These are phyloP conservation scores for Apoda limacodes DNA, from an alignment of 2,888 invertebrate species.

Conservation along the genomic window DNA sequence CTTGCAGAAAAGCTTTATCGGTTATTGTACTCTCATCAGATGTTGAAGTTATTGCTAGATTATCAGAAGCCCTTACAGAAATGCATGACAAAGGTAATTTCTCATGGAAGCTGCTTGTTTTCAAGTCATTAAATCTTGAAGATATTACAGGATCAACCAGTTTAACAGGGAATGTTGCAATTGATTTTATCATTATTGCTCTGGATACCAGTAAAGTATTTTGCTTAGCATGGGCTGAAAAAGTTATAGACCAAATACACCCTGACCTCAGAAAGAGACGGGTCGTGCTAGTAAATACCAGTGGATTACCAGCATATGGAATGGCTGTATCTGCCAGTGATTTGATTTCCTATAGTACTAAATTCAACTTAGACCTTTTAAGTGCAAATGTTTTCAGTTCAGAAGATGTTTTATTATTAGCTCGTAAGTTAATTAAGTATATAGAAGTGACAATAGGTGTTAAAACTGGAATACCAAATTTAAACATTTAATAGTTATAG, in stretches of 20 bases:
- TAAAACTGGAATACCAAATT: conserved; percentile 54
- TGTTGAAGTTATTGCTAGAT: conserved; percentile 42
- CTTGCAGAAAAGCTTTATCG: conserved; percentile 42
- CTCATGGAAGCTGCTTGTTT: conserved; percentile 46
- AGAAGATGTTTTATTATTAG: conserved; percentile 38
- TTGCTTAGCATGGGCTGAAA: conserved; percentile 52
- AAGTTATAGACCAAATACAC: conserved; percentile 43
- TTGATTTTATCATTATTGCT: conserved; percentile 52
- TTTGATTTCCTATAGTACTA: conserved; percentile 39
- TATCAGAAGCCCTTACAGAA: conserved; percentile 43
- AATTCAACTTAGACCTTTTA: conserved; percentile 44
- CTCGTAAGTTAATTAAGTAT: conserved; percentile 44
- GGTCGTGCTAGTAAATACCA: conserved; percentile 50
- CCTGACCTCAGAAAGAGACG: conserved; percentile 49
- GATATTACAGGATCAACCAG: conserved; percentile 39
- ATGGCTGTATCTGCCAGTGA: conserved; percentile 51
- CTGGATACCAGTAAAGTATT: conserved; percentile 48
- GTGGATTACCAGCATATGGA: conserved; percentile 42
- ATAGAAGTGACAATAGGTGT: conserved; percentile 51
- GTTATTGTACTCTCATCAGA: conserved; percentile 48
- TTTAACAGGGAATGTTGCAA: conserved; percentile 43
- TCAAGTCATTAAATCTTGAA: conserved; percentile 42
- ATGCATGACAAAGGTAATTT: conserved; percentile 40
- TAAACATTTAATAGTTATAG: conserved; percentile 52
- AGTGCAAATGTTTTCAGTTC: conserved; percentile 41